Percentiles rank a stretch among this genome's conserved stretches.
Evolutionary conservation across 2,888 invertebrate species (phyloP).

Genomic region (Flexamia atlantica): DNA sequence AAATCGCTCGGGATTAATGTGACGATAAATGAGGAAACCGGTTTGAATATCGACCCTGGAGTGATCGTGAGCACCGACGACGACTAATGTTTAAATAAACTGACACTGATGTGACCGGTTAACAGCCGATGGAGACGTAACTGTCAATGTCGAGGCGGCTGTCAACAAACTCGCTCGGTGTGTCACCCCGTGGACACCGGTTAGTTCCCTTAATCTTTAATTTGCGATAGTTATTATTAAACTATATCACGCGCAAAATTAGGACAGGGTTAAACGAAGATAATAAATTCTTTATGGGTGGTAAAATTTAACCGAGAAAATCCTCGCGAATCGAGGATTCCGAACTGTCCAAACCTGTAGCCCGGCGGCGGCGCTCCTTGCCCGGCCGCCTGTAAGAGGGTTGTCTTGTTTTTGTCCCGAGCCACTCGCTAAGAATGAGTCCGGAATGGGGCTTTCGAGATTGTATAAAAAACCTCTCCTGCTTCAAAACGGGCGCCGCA

Average conservation of each 20-base stretch:
- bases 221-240: too few species aligned
- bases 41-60: conserved; percentile 1
- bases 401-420: neutral
- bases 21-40: neutral
- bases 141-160: neutral
- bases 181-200: too few species aligned
- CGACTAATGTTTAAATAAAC: neutral
- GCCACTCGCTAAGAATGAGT: neutral
- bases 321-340: too few species aligned
- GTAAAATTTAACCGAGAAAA: too few species aligned
- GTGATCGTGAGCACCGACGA: neutral
- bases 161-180: too few species aligned
- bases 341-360: neutral
- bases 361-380: neutral
- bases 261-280: too few species aligned
- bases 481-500: neutral
- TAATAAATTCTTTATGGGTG: too few species aligned
- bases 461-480: neutral
- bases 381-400: neutral
- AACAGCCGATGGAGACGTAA: neutral
- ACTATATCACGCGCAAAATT: too few species aligned
- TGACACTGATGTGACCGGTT: neutral
- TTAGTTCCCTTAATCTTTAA: too few species aligned
- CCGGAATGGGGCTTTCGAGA: neutral
- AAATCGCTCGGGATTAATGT: neutral